These are phyloP conservation scores for Lucilia sericata DNA, from an alignment of 1,140 invertebrate species.

Conservation along the genomic window DNA sequence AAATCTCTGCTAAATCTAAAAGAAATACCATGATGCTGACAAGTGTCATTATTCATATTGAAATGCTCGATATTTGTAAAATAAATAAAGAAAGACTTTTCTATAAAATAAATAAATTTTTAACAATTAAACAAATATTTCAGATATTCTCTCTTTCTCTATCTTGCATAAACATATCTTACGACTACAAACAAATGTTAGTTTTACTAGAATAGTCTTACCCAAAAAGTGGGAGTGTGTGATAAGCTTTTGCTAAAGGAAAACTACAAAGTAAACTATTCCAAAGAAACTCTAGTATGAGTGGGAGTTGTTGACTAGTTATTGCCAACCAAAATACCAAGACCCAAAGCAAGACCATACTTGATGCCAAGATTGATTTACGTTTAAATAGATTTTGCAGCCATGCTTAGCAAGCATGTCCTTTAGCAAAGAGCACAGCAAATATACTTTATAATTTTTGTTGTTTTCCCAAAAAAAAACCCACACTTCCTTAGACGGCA, in stretches of 20 bases:
- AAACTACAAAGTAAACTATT: too few species aligned
- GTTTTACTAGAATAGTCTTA: too few species aligned
- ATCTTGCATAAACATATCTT: too few species aligned
- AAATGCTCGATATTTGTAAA: not conserved
- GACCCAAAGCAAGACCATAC: not conserved
- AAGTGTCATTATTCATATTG: conserved; percentile 35
- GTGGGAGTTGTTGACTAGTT: too few species aligned
- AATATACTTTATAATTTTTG: conserved; percentile 17
- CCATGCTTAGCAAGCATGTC: conserved; percentile 20
- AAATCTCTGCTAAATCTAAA: not conserved
- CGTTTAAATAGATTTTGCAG: conserved; percentile 65
- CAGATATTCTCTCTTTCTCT: not conserved
- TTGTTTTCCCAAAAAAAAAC: conserved; percentile 1
- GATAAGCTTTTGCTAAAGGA: too few species aligned
- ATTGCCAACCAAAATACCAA: not conserved
- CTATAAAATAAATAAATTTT: not conserved
- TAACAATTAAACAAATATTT: not conserved
- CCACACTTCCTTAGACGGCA: not conserved
- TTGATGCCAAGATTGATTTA: conserved; percentile 66
- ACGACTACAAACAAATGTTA: too few species aligned
- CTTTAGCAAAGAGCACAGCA: not conserved
- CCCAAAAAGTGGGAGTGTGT: too few species aligned
- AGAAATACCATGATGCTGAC: conserved; percentile 18
- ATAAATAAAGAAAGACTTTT: not conserved
- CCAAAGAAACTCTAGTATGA: too few species aligned